Evolutionary conservation across 2,888 invertebrate species (phyloP), one percentile per base, ranked within the genome.

Genomic region (Drosophila robusta): DNA sequence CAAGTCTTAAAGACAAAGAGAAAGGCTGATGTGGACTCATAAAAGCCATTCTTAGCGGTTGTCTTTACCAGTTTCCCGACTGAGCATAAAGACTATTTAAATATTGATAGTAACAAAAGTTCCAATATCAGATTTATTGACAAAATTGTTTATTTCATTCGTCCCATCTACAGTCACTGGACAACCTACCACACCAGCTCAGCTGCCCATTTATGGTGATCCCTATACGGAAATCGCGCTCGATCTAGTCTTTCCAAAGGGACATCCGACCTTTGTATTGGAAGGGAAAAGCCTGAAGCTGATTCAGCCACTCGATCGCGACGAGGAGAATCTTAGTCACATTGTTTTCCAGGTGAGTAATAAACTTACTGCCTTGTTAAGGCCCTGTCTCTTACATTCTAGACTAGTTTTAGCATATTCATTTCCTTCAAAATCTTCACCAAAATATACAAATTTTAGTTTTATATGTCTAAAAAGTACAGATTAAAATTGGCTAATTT

Each of bases 241-340:
- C 83, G 96, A 96, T 82, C 94, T 97, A 67, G 94, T 95, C 70
- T 97, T 97, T 92, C 96, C 96, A 9, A 96, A 96, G 91, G 96
- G 96, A 16, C 95, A 95, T 56, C 95, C 96, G 56, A 93, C 95
- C 78, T 98, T 98, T 92, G 94, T 95, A 82, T 93, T 98, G 34
- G 95, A 96, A 90, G 97, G 97, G 42, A 98, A 97, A 92, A 95
- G 95, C 67, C 92, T 98, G 52, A 95, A 96, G 90, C 93, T 98
- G 55, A 92, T 97, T 57, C 94, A 95, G 78, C 97, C 97, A 0
- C 93, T 98, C 51, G 97, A 98, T 91, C 94, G 97, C 87, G 97
- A 98, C 92, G 95, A 95, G 58, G 96, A 96, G 85, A 97, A 96
- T 90, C 93, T 97, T 61, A 97, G 97, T 60, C 97, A 97, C 93